Evolutionary conservation across 2,888 invertebrate species (phyloP).

Genomic region (Hanleya hanleyi): DNA sequence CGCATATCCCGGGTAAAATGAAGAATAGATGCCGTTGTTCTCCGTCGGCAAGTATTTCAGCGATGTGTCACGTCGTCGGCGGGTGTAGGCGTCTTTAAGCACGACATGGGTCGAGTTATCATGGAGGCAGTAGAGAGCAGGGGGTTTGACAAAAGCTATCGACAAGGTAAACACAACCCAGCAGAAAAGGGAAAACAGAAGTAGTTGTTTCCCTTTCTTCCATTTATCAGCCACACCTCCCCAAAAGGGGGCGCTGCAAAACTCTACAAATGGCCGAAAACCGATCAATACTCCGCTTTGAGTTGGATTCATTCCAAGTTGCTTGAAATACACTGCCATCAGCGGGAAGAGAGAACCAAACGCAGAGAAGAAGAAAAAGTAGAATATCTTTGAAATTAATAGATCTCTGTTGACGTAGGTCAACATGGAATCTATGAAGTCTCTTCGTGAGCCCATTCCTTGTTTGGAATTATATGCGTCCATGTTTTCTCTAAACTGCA

Average conservation of each 20-base stretch:
- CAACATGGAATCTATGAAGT: constrained; percentile 59
- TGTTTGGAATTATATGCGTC: neutral
- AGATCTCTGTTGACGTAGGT: constrained; percentile 74
- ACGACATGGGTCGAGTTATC: constrained; percentile 79
- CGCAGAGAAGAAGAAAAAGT: constrained; percentile 99
- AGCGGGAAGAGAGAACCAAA: constrained; percentile 98
- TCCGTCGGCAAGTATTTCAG: neutral
- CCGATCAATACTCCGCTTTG: constrained; percentile 92
- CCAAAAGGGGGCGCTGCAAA: constrained; percentile 98
- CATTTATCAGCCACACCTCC: constrained; percentile 92
- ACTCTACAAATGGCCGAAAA: constrained; percentile 96
- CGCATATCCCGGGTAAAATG: neutral
- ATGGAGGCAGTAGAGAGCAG: constrained; percentile 89
- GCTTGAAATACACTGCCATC: constrained; percentile 99
- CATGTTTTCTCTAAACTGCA: neutral
- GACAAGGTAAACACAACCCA: constrained; percentile 99
- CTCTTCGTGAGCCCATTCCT: constrained; percentile 35
- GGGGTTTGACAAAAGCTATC: constrained; percentile 95
- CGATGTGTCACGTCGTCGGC: constrained; percentile 19
- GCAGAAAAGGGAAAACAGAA: constrained; percentile 91
- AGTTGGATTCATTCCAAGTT: constrained; percentile 98
- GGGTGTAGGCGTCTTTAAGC: constrained; percentile 39
- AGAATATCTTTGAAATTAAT: constrained; percentile 96
- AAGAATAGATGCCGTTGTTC: neutral
- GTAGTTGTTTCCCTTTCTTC: constrained; percentile 78